Percentiles rank a stretch among this genome's conserved stretches.
Evolutionary conservation across 2,888 invertebrate species (phyloP).

Genomic region (Rambutsinella grinnellia): DNA sequence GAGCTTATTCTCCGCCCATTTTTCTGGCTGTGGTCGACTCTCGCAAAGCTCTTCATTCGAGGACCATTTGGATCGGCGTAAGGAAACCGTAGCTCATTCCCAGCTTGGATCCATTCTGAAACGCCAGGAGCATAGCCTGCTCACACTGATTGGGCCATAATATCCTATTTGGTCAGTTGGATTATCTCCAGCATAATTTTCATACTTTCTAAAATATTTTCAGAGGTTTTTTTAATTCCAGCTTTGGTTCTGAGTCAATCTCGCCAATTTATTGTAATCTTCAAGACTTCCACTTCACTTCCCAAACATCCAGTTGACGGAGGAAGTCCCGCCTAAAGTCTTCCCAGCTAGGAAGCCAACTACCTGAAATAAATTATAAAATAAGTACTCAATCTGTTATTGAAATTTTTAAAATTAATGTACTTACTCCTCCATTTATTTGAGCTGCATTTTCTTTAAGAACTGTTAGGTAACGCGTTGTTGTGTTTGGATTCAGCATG

Average conservation of each 20-base stretch:
- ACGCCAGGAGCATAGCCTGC: constrained; percentile 1
- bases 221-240: no score
- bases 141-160: neutral
- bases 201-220: no score
- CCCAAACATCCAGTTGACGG: constrained; percentile 11
- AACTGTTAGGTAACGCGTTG: no score
- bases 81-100: neutral
- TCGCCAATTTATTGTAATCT: constrained; percentile 30
- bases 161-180: neutral
- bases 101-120: neutral
- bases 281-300: constrained; percentile 24
- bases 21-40: neutral
- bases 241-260: constrained; percentile 77
- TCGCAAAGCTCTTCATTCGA: neutral
- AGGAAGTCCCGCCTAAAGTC: constrained; percentile 11
- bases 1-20: constrained; percentile 6
- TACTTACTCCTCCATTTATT: no score
- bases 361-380: no score
- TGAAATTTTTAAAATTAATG: no score
- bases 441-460: no score
- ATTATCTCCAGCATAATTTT: no score
- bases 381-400: no score
- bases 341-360: neutral
- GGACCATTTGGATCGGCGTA: constrained; percentile 6
- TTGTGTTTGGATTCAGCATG: no score